These are phyloP conservation scores for Patagioenas fasciata DNA, from an alignment of 2,113 vertebrate species.

Conservation along the genomic window DNA sequence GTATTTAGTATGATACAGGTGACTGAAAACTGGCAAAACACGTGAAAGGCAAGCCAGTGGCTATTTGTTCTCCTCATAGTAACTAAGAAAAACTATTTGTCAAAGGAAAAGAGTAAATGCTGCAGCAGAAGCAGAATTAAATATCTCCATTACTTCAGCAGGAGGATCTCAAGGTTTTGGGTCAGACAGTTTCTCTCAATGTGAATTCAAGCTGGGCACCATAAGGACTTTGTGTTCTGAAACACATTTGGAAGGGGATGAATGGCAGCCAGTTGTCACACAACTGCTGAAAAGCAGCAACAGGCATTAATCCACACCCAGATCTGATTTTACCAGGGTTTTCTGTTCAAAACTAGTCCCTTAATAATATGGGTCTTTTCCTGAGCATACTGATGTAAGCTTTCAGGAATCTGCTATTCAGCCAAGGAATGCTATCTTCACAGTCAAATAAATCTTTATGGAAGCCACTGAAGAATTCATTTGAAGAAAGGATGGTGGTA, in stretches of 20 bases:
- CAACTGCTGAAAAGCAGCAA: neutral
- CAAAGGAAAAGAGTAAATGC: slow-evolving; percentile 15
- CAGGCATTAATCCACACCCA: neutral
- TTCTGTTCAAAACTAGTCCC: neutral
- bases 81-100: neutral
- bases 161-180: neutral
- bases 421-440: neutral
- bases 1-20: neutral
- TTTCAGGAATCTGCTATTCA: neutral
- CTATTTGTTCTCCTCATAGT: neutral
- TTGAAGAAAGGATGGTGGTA: neutral
- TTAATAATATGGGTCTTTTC: neutral
- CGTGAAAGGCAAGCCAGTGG: neutral
- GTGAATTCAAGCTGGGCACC: neutral
- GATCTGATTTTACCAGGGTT: neutral
- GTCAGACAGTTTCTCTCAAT: neutral
- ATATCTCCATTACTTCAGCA: neutral
- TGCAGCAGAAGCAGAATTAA: neutral
- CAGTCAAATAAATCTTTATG: neutral
- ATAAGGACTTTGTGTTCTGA: neutral
- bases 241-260: neutral
- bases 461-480: neutral
- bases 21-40: neutral
- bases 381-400: neutral
- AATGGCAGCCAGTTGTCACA: neutral